A percentile compares a stretch with the other conserved stretches of the same genome.
These are phyloP conservation scores for Nesidiocoris tenuis DNA, from an alignment of 2,888 invertebrate species.

Conservation along the genomic window DNA sequence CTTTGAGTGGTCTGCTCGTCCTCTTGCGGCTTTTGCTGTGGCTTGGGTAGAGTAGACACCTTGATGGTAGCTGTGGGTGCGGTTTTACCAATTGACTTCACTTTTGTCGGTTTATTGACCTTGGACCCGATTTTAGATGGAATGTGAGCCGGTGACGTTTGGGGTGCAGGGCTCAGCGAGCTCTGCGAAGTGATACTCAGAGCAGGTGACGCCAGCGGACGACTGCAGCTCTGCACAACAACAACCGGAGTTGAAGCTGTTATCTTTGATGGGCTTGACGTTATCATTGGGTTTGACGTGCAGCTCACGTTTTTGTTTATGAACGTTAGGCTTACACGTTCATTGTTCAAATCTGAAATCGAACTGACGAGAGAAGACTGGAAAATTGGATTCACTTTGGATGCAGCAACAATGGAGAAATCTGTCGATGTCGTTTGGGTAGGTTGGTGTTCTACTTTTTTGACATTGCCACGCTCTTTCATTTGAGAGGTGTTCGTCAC, in stretches of 20 bases:
- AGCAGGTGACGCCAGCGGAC: constrained; percentile 60
- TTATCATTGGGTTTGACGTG: constrained; percentile 36
- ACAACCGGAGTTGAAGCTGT: constrained; percentile 58
- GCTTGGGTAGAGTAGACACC: constrained; percentile 66
- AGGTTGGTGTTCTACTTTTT: constrained; percentile 52
- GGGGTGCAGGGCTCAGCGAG: constrained; percentile 61
- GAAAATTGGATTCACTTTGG: constrained; percentile 47
- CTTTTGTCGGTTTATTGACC: constrained; percentile 50
- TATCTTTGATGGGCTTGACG: constrained; percentile 47
- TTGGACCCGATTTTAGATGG: constrained; percentile 49
- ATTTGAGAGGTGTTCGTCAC: constrained; percentile 57
- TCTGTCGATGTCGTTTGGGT: constrained; percentile 38
- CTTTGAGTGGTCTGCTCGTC: constrained; percentile 79
- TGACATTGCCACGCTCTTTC: constrained; percentile 71
- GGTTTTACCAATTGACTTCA: constrained; percentile 56
- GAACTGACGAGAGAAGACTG: constrained; percentile 48
- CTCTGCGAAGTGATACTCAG: constrained; percentile 62
- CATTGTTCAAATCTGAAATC: constrained; percentile 48
- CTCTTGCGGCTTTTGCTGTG: constrained; percentile 73
- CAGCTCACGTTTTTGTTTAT: constrained; percentile 47
- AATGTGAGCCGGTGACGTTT: constrained; percentile 56
- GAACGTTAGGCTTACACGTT: constrained; percentile 49
- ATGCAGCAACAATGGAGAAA: constrained; percentile 33
- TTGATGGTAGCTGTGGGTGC: constrained; percentile 60
- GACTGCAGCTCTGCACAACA: constrained; percentile 58